Percentiles rank a stretch among this genome's conserved stretches.
phyloP scores from a whole-genome alignment of 2,888 invertebrate species.

The Sclerodermus sp. region DNA sequence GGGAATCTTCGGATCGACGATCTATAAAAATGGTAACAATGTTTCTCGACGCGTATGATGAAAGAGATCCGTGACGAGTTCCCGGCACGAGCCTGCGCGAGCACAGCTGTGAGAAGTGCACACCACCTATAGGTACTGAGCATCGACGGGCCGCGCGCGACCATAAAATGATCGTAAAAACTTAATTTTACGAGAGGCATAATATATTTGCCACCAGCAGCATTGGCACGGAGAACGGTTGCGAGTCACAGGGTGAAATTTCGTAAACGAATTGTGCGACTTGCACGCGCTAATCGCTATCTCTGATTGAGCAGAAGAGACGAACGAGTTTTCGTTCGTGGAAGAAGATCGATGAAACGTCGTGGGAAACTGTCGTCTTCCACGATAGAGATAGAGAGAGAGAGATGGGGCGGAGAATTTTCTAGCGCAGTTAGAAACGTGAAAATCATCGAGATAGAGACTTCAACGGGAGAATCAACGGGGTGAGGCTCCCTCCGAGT shows the following conservation, averaged over 20 bases:
- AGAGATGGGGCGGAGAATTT: too few relatives aligned
- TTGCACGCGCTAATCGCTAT: too few relatives aligned
- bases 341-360: too few relatives aligned
- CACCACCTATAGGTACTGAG: constrained; percentile 42
- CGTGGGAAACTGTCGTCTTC: too few relatives aligned
- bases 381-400: too few relatives aligned
- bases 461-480: too few relatives aligned
- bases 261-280: constrained; percentile 20
- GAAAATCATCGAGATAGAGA: too few relatives aligned
- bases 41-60: constrained; percentile 27
- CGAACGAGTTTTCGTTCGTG: too few relatives aligned
- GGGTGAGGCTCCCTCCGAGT: too few relatives aligned
- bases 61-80: constrained; percentile 36
- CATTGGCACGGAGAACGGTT: constrained; percentile 31
- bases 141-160: constrained; percentile 52
- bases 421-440: too few relatives aligned
- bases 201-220: constrained; percentile 56
- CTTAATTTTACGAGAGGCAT: constrained; percentile 59
- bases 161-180: constrained; percentile 59
- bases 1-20: not conserved
- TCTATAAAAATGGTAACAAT: constrained; percentile 23
- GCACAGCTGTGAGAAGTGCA: constrained; percentile 36
- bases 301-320: too few relatives aligned
- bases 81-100: constrained; percentile 25
- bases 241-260: constrained; percentile 34